Conservation (phyloP, 2,888 invertebrate species). For the Apoderus coryli region DNA sequence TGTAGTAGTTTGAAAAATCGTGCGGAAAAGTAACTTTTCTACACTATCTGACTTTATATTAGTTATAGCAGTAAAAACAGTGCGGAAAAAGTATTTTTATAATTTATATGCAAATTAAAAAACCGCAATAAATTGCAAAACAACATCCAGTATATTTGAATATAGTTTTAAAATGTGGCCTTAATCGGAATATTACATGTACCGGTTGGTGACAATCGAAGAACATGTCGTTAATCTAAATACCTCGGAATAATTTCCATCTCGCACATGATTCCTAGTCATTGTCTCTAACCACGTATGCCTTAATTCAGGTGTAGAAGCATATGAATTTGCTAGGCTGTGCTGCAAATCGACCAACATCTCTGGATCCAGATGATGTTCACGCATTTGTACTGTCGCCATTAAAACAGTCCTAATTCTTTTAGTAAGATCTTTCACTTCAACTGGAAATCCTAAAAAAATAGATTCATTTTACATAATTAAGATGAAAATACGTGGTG, state of each 20-base stretch:
- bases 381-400: conserved; percentile 84
- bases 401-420: conserved; percentile 88
- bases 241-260: conserved; percentile 81
- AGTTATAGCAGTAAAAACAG: too few species aligned
- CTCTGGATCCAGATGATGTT: conserved; percentile 84
- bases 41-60: too few species aligned
- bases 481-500: not conserved
- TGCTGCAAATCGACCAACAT: conserved; percentile 83
- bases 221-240: too few species aligned
- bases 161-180: too few species aligned
- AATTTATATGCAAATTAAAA: conserved; percentile 8
- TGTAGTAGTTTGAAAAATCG: too few species aligned
- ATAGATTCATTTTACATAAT: conserved; percentile 4
- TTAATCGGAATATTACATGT: too few species aligned
- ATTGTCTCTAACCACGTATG: conserved; percentile 94
- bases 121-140: not conserved
- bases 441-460: conserved; percentile 57
- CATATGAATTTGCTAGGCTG: conserved; percentile 82
- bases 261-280: conserved; percentile 70
- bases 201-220: too few species aligned
- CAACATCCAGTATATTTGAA: not conserved
- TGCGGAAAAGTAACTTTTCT: too few species aligned
- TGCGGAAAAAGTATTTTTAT: conserved; percentile 15
- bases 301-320: conserved; percentile 84
- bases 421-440: conserved; percentile 87